Evolutionary conservation across 2,113 vertebrate species (phyloP), one percentile per base, ranked within the genome.

Genomic region (Apaloderma vittatum): DNA sequence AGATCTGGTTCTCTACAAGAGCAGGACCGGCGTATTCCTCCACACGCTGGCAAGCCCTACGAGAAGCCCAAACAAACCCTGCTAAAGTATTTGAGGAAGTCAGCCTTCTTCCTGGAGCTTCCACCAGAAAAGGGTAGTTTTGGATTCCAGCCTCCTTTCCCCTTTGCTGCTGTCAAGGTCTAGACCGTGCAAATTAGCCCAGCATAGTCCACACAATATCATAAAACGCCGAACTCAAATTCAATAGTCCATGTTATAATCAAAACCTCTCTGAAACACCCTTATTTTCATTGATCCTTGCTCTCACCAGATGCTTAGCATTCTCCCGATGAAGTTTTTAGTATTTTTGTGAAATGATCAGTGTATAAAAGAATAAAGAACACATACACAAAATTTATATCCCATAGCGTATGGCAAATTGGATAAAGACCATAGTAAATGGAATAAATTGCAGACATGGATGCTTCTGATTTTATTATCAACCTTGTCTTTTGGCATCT

Each of bases 391-490:
- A 73, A 76, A 93, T 93, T 94, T 84, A 89, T 75, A 90, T 62
- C 71, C 40, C 58, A 18, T 12, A 79, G 58, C 91, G 96, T 94
- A 95, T 95, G 96, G 95, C 54, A 93, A 94, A 97, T 62, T 83
- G 84, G 86, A 93, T 88, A 73, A 93, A 65, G 81, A 93, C 58
- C 62, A 58, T 9, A 63, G 37, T 32, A 77, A 95, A 88, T 12
- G 29, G 80, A 94, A 93, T 84, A 96, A 82, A 88, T 95, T 93
- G 92, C 63, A 61, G 49, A 87, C 77, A 79, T 18, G 51, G 77
- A 87, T 71, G 75, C 22, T 82, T 92, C 80, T 76, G 70, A 76
- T 94, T 95, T 94, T 96, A 83, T 88, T 72, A 82, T 57, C 93
- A 77, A 17, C 62, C 49, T 78, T 80, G 36, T 93, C 65, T 80